Evolutionary conservation across 1,140 invertebrate species (phyloP).

Genomic region (Drosophila santomea): DNA sequence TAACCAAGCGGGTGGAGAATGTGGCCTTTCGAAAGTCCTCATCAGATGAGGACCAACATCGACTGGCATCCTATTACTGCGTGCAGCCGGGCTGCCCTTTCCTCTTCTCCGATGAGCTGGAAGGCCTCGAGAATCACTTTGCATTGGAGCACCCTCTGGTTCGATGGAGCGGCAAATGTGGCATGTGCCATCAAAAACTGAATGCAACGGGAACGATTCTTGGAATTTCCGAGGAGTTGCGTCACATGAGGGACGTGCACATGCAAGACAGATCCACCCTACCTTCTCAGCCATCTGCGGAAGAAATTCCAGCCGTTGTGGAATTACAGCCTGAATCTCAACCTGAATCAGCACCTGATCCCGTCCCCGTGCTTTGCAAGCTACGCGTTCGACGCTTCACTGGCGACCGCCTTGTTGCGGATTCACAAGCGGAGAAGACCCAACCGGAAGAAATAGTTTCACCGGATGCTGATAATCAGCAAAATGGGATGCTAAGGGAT

Average conservation of each 20-base stretch:
- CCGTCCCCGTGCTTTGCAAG: conserved; percentile 5
- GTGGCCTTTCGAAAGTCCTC: conserved; percentile 42
- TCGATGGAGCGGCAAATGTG: conserved; percentile 62
- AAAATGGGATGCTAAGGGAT: conserved; percentile 32
- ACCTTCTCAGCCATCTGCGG: not conserved
- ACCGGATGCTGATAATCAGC: not conserved
- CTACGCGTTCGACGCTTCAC: conserved; percentile 65
- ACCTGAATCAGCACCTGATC: not conserved
- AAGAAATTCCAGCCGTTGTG: not conserved
- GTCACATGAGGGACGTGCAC: conserved; percentile 42
- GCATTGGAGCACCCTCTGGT: conserved; percentile 44
- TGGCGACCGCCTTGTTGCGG: conserved; percentile 49
- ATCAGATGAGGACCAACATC: not conserved
- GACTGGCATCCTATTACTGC: conserved; percentile 48
- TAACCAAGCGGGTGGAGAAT: conserved; percentile 41
- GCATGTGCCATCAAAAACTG: conserved; percentile 18
- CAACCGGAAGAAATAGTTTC: not conserved
- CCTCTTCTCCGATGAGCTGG: conserved; percentile 61
- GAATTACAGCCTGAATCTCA: no score
- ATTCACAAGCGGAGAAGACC: not conserved
- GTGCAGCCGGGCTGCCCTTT: conserved; percentile 47
- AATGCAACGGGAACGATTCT: not conserved
- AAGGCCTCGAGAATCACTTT: conserved; percentile 65
- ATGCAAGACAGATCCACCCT: not conserved
- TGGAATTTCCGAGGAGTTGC: conserved; percentile 34